Conservation (phyloP, 2,113 vertebrate species). For the Fregetta grallaria region DNA sequence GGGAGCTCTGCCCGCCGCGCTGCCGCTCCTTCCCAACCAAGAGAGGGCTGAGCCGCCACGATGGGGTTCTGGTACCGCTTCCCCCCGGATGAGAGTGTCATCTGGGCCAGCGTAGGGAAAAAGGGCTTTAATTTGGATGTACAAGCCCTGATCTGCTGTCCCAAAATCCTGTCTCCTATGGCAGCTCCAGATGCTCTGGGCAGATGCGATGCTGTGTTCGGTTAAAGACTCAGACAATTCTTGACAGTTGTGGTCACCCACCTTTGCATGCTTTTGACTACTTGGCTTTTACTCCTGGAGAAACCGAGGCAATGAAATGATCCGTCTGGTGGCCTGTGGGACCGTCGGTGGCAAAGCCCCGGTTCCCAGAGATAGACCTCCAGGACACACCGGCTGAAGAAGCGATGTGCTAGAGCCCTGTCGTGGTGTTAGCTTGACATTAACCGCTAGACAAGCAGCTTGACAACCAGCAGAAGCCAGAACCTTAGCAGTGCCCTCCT, state of each 20-base stretch:
- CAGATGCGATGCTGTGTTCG: fast-evolving
- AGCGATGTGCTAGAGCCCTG: background rate
- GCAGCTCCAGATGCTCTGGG: background rate
- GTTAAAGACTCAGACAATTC: background rate
- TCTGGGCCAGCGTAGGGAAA: background rate
- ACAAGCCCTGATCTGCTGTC: background rate
- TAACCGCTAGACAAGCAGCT: background rate
- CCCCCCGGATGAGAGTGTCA: background rate
- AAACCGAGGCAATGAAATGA: background rate
- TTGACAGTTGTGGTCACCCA: background rate
- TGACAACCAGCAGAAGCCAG: slow-evolving; percentile 11
- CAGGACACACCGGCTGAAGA: background rate
- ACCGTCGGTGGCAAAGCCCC: background rate
- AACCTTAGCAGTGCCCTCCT: slow-evolving; percentile 17
- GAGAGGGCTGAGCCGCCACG: background rate
- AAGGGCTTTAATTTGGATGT: background rate
- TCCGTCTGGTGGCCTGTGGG: background rate
- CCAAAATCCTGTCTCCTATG: background rate
- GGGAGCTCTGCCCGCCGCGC: background rate
- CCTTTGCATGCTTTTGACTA: background rate
- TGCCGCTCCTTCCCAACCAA: background rate
- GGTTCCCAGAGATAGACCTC: background rate
- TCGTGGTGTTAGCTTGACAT: background rate
- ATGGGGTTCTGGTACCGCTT: background rate
- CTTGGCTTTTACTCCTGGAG: background rate